Evolutionary conservation across 2,113 vertebrate genomes (phyloP).

Genomic region (Aptenodytes patagonicus): DNA sequence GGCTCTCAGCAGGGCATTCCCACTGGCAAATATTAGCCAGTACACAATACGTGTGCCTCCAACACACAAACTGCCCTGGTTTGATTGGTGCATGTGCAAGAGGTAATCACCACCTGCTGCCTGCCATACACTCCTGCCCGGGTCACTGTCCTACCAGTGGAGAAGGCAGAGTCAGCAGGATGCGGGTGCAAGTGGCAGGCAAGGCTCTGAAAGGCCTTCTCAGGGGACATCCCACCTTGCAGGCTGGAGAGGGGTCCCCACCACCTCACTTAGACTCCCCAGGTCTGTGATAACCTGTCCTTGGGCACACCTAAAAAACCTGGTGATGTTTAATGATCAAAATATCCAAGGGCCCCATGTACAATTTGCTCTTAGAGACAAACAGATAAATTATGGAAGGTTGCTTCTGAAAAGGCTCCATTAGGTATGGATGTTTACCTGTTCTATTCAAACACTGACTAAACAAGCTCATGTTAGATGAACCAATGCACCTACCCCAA

Average conservation of each 20-base stretch:
- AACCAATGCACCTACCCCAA: neutral
- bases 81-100: neutral
- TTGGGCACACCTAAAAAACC: neutral
- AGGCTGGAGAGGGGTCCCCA: neutral
- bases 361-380: neutral
- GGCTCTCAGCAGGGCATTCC: neutral
- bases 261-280: neutral
- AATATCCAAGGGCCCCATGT: neutral
- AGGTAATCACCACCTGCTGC: neutral
- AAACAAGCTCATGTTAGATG: neutral
- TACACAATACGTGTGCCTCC: accelerated
- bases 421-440: neutral
- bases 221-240: neutral
- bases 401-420: neutral
- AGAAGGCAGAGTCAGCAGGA: neutral
- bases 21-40: neutral
- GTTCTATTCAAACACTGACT: neutral
- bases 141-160: neutral
- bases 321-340: neutral
- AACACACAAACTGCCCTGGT: neutral
- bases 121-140: neutral
- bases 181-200: accelerated
- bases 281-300: neutral
- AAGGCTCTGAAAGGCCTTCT: neutral
- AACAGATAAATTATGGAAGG: neutral